These are phyloP conservation scores for Drosophila miranda DNA, from an alignment of 1,140 invertebrate genomes.

Conservation along the genomic window DNA sequence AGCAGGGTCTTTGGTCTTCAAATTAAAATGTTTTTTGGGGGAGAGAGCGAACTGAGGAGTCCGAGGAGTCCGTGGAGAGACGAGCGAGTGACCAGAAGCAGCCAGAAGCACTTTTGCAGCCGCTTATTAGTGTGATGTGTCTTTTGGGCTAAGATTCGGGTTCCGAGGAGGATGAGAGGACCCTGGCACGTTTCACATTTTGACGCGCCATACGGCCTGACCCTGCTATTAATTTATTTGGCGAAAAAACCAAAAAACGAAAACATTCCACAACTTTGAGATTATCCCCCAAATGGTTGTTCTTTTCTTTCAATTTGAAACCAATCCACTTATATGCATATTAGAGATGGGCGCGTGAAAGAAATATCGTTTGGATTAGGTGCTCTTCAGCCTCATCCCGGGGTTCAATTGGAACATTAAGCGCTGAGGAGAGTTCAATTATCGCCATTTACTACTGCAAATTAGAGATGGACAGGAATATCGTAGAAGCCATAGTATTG, in stretches of 20 bases:
- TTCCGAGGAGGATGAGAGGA: neutral
- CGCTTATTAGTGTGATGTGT: conserved; percentile 74
- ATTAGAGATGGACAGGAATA: too few species aligned
- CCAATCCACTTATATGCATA: conserved; percentile 25
- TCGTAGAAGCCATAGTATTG: too few species aligned
- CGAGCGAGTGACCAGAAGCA: conserved; percentile 71
- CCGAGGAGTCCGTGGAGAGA: conserved; percentile 13
- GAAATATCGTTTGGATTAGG: neutral
- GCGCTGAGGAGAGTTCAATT: too few species aligned
- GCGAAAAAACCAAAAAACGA: conserved; percentile 3
- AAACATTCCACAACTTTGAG: conserved; percentile 6
- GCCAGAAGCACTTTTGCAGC: conserved; percentile 78
- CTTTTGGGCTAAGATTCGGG: conserved; percentile 36
- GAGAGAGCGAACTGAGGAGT: neutral
- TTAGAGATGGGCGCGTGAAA: conserved; percentile 19
- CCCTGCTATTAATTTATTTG: conserved; percentile 69
- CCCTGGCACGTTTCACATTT: conserved; percentile 70
- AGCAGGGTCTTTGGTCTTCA: conserved; percentile 42
- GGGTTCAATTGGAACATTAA: too few species aligned
- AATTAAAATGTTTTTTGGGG: conserved; percentile 74
- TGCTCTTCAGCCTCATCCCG: neutral
- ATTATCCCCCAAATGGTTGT: conserved; percentile 39
- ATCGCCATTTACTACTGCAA: too few species aligned
- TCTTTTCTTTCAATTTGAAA: conserved; percentile 28
- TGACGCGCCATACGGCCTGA: conserved; percentile 58